phyloP scores from a whole-genome alignment of 2,113 vertebrate species.

The Larimichthys crocea region DNA sequence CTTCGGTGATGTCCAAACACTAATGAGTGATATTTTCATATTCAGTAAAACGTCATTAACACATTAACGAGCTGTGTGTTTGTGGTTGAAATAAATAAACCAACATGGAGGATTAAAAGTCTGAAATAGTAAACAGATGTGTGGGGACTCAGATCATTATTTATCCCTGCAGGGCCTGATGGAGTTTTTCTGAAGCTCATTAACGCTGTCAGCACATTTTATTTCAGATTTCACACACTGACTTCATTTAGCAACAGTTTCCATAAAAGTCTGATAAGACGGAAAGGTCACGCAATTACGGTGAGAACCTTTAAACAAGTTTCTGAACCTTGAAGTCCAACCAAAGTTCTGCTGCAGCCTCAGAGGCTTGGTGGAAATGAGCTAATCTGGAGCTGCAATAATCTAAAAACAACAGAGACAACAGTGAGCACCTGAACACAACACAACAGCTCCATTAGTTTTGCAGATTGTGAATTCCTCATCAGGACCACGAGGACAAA shows the following conservation, averaged over 20 bases:
- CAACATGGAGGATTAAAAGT: neutral
- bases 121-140: neutral
- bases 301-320: neutral
- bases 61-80: neutral
- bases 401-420: neutral
- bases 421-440: neutral
- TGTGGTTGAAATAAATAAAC: neutral
- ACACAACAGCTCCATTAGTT: constrained; percentile 2
- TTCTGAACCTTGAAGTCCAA: too few relatives aligned
- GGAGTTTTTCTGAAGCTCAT: constrained; percentile 15
- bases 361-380: neutral
- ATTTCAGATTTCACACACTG: constrained; percentile 17
- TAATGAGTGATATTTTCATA: too few relatives aligned
- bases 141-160: neutral
- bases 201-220: constrained; percentile 1
- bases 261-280: neutral
- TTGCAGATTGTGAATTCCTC: constrained; percentile 4
- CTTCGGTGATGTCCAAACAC: too few relatives aligned
- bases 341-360: neutral
- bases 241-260: constrained; percentile 1
- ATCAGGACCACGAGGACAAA: constrained; percentile 33
- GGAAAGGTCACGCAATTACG: constrained; percentile 23
- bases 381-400: neutral
- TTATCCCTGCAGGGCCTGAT: neutral
- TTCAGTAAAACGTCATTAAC: neutral